Evolutionary conservation across 2,113 vertebrate species (phyloP).

Genomic region (Aphyosemion australe): DNA sequence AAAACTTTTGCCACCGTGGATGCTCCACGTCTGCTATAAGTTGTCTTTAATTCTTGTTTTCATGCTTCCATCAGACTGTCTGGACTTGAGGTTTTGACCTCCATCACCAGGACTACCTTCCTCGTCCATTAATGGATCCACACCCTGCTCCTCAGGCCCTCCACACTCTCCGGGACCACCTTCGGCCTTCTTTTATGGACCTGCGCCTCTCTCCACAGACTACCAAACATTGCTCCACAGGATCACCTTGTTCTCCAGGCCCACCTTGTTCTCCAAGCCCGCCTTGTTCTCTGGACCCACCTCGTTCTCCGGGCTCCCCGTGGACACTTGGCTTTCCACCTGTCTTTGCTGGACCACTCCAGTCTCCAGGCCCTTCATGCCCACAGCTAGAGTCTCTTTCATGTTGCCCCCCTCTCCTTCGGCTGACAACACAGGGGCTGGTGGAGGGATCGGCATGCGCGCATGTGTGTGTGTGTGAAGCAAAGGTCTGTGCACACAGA

Average conservation of each 20-base stretch:
- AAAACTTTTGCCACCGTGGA: conserved; percentile 7
- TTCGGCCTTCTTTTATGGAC: conserved; percentile 35
- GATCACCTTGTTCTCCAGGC: conserved; percentile 30
- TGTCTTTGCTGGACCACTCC: conserved; percentile 48
- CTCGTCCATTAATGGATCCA: conserved; percentile 44
- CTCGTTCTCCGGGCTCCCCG: conserved; percentile 57
- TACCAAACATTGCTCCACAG: conserved; percentile 30
- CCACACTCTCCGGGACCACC: conserved; percentile 40
- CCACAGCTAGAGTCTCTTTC: conserved; percentile 74
- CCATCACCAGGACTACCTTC: conserved; percentile 39
- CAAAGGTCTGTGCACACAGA: conserved; percentile 26
- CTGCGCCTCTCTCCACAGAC: conserved; percentile 2
- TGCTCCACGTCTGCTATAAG: not conserved
- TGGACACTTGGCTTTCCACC: conserved; percentile 58
- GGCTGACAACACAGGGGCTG: conserved; percentile 64
- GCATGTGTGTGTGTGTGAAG: conserved; percentile 19
- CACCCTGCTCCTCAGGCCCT: conserved; percentile 31
- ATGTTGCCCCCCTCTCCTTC: conserved; percentile 65
- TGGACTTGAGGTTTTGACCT: conserved; percentile 13
- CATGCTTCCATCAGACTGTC: conserved; percentile 18
- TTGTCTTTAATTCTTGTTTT: conserved; percentile 2
- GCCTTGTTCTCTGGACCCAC: conserved; percentile 35
- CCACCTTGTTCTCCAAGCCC: conserved; percentile 27
- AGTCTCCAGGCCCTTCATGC: conserved; percentile 72
- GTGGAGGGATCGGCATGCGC: conserved; percentile 45